phyloP scores from a whole-genome alignment of 2,888 invertebrate species.

The Thera britannica region DNA sequence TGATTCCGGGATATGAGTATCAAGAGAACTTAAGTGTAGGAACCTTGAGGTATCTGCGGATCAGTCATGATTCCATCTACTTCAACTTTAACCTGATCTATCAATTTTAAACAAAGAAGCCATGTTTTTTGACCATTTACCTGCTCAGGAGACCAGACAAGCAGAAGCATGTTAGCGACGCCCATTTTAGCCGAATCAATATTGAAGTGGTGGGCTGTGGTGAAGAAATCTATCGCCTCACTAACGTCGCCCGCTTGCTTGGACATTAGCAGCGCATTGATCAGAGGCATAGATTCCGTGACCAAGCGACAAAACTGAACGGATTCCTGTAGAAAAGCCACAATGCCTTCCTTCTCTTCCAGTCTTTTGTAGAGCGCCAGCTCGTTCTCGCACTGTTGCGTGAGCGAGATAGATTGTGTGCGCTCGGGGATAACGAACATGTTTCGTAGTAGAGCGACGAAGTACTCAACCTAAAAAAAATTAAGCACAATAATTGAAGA shows the following conservation, averaged over 20 bases:
- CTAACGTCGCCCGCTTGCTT: conserved; percentile 91
- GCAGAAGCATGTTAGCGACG: conserved; percentile 89
- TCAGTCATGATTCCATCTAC: no score
- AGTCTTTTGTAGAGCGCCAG: conserved; percentile 80
- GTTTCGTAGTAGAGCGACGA: conserved; percentile 74
- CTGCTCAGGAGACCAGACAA: conserved; percentile 93
- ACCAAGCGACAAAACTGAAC: conserved; percentile 80
- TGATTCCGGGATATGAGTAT: no score
- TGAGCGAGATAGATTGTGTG: conserved; percentile 58
- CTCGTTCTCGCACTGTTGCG: conserved; percentile 75
- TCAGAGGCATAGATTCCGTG: conserved; percentile 80
- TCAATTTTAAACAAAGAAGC: no score
- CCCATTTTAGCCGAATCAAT: conserved; percentile 90
- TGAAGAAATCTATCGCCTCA: conserved; percentile 95
- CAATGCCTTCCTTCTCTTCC: conserved; percentile 85
- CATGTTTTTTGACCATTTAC: conserved; percentile 53
- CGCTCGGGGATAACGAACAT: conserved; percentile 72
- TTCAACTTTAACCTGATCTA: no score
- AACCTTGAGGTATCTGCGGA: no score
- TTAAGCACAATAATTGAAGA: background rate
- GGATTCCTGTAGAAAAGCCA: conserved; percentile 89
- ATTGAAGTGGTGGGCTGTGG: conserved; percentile 91
- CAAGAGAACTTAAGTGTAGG: no score
- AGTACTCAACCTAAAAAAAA: conserved; percentile 72
- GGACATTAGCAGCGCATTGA: conserved; percentile 90